A percentile compares a stretch with the other conserved stretches of the same genome.
Evolutionary conservation across 2,797 vertebrate genomes (phyloP).

Genomic region (Microctenopoma stevenorrisi): DNA sequence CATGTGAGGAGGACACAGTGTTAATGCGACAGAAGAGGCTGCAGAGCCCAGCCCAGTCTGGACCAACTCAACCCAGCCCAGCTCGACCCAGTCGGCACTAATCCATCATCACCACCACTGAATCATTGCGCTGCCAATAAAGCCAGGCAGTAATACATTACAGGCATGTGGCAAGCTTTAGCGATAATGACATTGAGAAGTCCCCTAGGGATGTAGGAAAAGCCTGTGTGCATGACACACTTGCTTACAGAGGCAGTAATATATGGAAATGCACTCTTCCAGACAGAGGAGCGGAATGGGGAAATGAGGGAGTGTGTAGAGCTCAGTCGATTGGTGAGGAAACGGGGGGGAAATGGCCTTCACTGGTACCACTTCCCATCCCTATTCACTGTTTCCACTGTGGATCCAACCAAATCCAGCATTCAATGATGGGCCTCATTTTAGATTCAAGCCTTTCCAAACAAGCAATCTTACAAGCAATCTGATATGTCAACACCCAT

Average conservation of each 20-base stretch:
- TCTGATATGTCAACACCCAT: conserved; percentile 55
- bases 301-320: conserved; percentile 27
- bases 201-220: conserved; percentile 80
- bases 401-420: conserved; percentile 40
- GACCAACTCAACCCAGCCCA: conserved; percentile 56
- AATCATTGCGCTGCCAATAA: conserved; percentile 85
- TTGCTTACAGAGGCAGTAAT: conserved; percentile 85
- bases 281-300: conserved; percentile 52
- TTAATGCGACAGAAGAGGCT: conserved; percentile 76
- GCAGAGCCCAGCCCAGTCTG: conserved; percentile 75
- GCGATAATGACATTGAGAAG: conserved; percentile 86
- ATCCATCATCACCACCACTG: conserved; percentile 84
- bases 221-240: conserved; percentile 72
- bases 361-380: conserved; percentile 30
- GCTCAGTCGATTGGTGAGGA: conserved; percentile 28
- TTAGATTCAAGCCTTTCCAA: conserved; percentile 50
- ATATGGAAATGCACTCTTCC: conserved; percentile 76
- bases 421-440: conserved; percentile 35
- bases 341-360: conserved; percentile 46
- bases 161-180: conserved; percentile 83
- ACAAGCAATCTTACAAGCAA: conserved; percentile 55
- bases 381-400: conserved; percentile 31
- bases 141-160: conserved; percentile 83
- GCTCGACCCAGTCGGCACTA: conserved; percentile 68
- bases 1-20: conserved; percentile 56